phyloP scores from a whole-genome alignment of 2,797 vertebrate species.

The Dendrocincla fuliginosa region DNA sequence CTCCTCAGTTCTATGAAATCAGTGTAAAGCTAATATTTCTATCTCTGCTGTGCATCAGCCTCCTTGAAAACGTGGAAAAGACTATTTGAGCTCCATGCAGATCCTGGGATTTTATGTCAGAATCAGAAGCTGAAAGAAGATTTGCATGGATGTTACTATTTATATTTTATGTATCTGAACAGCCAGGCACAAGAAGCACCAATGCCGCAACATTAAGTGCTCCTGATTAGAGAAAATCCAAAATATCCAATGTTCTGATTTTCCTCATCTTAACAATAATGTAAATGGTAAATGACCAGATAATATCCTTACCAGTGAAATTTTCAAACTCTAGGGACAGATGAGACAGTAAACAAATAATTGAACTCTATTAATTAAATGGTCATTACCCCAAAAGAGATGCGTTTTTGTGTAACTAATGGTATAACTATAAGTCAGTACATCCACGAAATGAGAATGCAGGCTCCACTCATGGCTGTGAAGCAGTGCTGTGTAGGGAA shows the following conservation, averaged over 20 bases:
- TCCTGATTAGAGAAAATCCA: not conserved
- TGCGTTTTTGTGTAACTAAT: not conserved
- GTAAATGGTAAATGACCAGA: not conserved
- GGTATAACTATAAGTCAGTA: not conserved
- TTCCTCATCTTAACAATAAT: not conserved
- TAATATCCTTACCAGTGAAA: not conserved
- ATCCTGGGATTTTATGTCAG: not conserved
- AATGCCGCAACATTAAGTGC: not conserved
- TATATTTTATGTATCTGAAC: not conserved
- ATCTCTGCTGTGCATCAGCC: not conserved
- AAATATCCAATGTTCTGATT: not conserved
- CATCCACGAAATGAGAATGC: not conserved
- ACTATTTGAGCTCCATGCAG: not conserved
- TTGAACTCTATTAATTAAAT: not conserved
- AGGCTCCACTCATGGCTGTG: rapidly evolving
- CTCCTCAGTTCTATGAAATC: not conserved
- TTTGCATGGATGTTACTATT: not conserved
- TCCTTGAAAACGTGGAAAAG: not conserved
- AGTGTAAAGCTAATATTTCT: conserved; percentile 31
- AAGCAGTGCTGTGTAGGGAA: not conserved
- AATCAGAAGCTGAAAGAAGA: not conserved
- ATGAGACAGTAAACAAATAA: not conserved
- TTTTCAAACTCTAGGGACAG: not conserved
- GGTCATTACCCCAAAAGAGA: not conserved
- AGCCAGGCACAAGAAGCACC: not conserved